Percentiles rank a stretch among this genome's conserved stretches.
These are phyloP conservation scores for Melanchra persicariae DNA, from an alignment of 2,888 invertebrate genomes.

Conservation along the genomic window DNA sequence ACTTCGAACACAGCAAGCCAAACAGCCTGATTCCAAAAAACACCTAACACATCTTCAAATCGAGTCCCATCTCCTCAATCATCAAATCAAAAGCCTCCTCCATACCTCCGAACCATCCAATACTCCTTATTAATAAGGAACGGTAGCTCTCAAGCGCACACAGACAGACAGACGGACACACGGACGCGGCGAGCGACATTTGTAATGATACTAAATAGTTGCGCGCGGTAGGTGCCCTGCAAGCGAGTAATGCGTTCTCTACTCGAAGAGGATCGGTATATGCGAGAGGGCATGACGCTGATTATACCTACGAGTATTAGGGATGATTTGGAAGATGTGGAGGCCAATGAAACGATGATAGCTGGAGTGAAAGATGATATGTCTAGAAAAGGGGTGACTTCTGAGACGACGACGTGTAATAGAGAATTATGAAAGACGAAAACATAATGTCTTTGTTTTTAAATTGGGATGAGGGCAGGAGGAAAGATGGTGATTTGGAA, in stretches of 20 bases:
- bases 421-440: too few species aligned
- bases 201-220: constrained; percentile 90
- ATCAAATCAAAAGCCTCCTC: constrained; percentile 68
- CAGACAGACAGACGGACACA: constrained; percentile 80
- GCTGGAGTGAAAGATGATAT: too few species aligned
- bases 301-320: constrained; percentile 22
- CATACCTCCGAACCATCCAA: constrained; percentile 67
- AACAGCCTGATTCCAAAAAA: neutral
- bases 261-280: constrained; percentile 69
- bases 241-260: constrained; percentile 86
- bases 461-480: too few species aligned
- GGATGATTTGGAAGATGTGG: neutral
- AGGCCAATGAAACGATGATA: too few species aligned
- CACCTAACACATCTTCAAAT: neutral
- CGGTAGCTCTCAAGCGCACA: constrained; percentile 82
- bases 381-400: too few species aligned
- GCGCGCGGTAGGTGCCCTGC: constrained; percentile 90
- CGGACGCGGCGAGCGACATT: constrained; percentile 86
- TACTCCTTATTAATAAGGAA: constrained; percentile 89
- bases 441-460: too few species aligned
- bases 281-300: constrained; percentile 41
- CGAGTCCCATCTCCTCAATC: neutral
- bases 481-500: too few species aligned
- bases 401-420: too few species aligned
- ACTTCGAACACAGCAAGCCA: neutral